Base-by-base conservation (phyloP, 2,888 invertebrate genomes). In the Stegophylla sp. region DNA sequence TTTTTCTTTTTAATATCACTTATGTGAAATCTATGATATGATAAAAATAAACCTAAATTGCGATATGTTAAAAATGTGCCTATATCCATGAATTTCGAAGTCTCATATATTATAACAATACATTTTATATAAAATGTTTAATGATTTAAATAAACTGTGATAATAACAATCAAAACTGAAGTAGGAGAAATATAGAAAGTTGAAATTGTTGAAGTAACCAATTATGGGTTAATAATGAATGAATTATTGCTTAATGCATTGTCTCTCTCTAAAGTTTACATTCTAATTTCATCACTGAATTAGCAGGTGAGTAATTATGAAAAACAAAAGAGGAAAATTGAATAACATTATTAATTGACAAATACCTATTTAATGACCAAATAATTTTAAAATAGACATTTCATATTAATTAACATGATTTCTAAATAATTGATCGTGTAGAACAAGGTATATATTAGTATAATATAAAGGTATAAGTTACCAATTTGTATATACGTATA, bases 191-290 rank as follows among this genome's bases (percentile, higher is more conserved):
- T 72, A 59, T 26, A 13, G 43, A n/a, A 45, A 45, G 45, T 3
- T n/a, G 3, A 45, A 59, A n/a, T n/a, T n/a, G 43, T 73, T 23
- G 45, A 61, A 28, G 10, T 12, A 26, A 45, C 59, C 28, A 51
- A 48, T 48, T 34, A 34, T 34, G 45, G 67, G 48, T 34, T 34
- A 7, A 26, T 1, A 23, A 7, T 43, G 45, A 17, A 45, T 61
- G n/a, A 73, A 73, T 73, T 73, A 61, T 73, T 34, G 43, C 15
- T 66, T 23, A 66, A 66, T 17, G 20, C n/a, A 41, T 56, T 15
- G 59, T 23, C 17, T 5, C 41, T 59, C 43, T 73, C 26, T n/a
- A 61, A 59, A 61, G n/a, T 45, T 12, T n/a, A 73, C 1, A 73
- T 45, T n/a, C n/a, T 73, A 61, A 61, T 45, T 61, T 73, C 59